phyloP scores from a whole-genome alignment of 2,888 invertebrate genomes.

The Phorcus lineatus region DNA sequence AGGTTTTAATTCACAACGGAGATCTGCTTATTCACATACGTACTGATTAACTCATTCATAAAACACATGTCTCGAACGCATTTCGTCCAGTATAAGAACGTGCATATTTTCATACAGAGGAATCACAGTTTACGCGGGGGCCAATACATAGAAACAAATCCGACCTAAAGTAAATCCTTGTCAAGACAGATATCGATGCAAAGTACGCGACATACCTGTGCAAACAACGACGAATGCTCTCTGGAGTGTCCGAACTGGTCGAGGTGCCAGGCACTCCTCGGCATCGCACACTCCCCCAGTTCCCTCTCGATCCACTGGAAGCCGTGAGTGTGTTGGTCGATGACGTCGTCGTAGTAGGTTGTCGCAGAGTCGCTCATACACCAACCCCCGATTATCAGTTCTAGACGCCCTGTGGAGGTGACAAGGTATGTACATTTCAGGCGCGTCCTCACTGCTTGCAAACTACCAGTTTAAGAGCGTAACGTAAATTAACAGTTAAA shows the following conservation, averaged over 20 bases:
- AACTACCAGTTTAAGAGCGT: no score
- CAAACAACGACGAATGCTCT: conserved; percentile 85
- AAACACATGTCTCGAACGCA: no score
- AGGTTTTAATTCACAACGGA: no score
- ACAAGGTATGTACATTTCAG: no score
- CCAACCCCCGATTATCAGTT: conserved; percentile 78
- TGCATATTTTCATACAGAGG: no score
- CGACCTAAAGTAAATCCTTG: background rate
- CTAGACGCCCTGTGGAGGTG: conserved; percentile 72
- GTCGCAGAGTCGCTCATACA: conserved; percentile 79
- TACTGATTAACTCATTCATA: no score
- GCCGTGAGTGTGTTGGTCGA: conserved; percentile 79
- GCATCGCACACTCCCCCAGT: conserved; percentile 82
- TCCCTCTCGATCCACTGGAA: conserved; percentile 75
- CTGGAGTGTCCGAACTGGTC: conserved; percentile 92
- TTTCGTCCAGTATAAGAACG: no score
- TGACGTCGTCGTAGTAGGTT: conserved; percentile 78
- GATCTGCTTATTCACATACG: no score
- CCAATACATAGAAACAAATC: no score
- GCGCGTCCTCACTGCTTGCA: no score
- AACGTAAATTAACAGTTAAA: no score
- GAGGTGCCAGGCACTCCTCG: conserved; percentile 89
- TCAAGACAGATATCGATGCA: background rate
- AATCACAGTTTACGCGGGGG: no score
- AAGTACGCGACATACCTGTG: conserved; percentile 70